Evolutionary conservation across 1,140 invertebrate species (phyloP), one percentile per base, ranked within the genome.

Genomic region (Tetraneura akinire): DNA sequence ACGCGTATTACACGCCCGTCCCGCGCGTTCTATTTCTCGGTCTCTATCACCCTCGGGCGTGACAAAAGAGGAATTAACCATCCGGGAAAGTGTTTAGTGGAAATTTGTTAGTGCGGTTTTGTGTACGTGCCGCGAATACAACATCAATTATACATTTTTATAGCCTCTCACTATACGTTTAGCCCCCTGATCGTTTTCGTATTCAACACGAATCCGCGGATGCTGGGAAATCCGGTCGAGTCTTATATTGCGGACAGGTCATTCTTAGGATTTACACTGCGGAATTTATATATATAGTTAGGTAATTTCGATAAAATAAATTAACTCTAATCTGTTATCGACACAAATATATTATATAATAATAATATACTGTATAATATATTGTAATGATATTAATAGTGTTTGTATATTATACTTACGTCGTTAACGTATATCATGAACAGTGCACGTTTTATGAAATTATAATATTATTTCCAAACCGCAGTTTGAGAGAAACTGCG

Each of bases 61-160:
- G 74, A 62, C 74, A 78, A 78, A 78, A 60, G 55, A 60, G 37
- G 74, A 60, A 78, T 60, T 78, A 78, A 60, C 32, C 55, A 78
- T 62, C 53, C 74, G 74, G 74, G 37, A 60, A 62, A 78, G 74
- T 62, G 74, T 78, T 78, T 78, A 78, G 74, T 21, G n/a, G 55
- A 78, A 78, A 62, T 62, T 78, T 78, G 74, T 78, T 60, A 62
- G 55, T 57, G 74, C 37, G 74, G 55, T 76, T 55, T 55, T 37
- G 32, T 53, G 51, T 62, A 78, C 74, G 74, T 78, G 74, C 37
- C 1, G 8, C 5, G 74, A 78, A 78, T 78, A 78, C 49, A 37
- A 11, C n/a, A 37, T 55, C 49, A 55, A 57, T 74, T 55, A 74
- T 32, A 71, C n/a, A 74, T 73, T 53, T 53, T 53, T 32, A 51